Evolutionary conservation across 1,140 invertebrate genomes (phyloP).

Genomic region (Homarus americanus): DNA sequence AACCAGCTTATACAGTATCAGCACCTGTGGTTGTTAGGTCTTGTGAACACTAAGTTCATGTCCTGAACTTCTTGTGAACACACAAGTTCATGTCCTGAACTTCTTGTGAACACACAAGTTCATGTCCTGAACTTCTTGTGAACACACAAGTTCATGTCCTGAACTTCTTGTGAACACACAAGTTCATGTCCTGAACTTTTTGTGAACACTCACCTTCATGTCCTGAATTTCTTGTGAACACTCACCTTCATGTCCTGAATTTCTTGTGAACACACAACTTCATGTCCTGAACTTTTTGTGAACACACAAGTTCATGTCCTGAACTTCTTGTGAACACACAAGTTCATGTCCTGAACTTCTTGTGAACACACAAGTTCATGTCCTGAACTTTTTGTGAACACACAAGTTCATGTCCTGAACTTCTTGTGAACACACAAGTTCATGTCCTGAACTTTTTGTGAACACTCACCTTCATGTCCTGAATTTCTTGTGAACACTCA

Average conservation of each 20-base stretch:
- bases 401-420: neutral
- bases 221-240: neutral
- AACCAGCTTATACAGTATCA: constrained; percentile 36
- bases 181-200: neutral
- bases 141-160: neutral
- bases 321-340: neutral
- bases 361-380: neutral
- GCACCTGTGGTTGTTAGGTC: constrained; percentile 5
- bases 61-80: neutral
- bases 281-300: neutral
- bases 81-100: neutral
- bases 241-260: neutral
- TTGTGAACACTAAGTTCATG: too few relatives aligned
- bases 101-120: neutral
- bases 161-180: neutral
- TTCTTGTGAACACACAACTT: neutral
- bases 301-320: neutral
- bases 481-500: neutral
- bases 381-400: neutral
- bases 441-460: neutral
- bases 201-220: neutral
- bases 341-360: neutral
- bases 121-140: neutral
- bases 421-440: neutral
- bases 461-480: neutral